Evolutionary conservation across 64 coral and sea anemone species (phyloP).

Genomic region (Montipora sp.): DNA sequence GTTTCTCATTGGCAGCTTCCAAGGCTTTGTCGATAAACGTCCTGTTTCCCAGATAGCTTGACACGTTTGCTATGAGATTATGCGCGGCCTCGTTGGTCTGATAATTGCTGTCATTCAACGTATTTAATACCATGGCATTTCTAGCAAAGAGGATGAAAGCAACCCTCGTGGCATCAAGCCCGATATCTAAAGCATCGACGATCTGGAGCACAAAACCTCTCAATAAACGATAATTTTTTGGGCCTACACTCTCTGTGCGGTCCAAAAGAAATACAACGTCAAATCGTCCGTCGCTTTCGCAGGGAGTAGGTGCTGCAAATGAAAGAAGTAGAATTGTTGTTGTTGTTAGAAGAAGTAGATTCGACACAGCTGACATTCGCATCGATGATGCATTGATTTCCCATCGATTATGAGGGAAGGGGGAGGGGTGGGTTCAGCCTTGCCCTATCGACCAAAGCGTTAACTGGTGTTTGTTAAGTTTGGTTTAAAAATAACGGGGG

Average conservation of each 20-base stretch:
- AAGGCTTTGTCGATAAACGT: slow-evolving; percentile 58
- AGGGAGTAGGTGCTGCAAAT: neutral
- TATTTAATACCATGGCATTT: neutral
- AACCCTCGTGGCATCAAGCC: neutral
- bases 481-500: too few species aligned
- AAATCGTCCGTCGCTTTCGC: neutral
- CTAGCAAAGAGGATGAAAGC: neutral
- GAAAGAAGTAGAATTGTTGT: neutral
- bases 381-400: too few species aligned
- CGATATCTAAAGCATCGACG: neutral
- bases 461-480: too few species aligned
- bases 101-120: neutral
- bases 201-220: slow-evolving; percentile 8
- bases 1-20: neutral
- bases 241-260: neutral
- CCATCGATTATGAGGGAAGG: too few species aligned
- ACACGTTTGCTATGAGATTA: neutral
- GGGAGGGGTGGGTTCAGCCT: too few species aligned
- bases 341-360: neutral
- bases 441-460: too few species aligned
- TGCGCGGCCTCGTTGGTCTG: neutral
- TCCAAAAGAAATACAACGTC: slow-evolving; percentile 24
- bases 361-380: neutral
- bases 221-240: neutral
- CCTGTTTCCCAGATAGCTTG: neutral